These are phyloP conservation scores for Hemistola chrysoprasaria DNA, from an alignment of 2,888 invertebrate genomes.

Conservation along the genomic window DNA sequence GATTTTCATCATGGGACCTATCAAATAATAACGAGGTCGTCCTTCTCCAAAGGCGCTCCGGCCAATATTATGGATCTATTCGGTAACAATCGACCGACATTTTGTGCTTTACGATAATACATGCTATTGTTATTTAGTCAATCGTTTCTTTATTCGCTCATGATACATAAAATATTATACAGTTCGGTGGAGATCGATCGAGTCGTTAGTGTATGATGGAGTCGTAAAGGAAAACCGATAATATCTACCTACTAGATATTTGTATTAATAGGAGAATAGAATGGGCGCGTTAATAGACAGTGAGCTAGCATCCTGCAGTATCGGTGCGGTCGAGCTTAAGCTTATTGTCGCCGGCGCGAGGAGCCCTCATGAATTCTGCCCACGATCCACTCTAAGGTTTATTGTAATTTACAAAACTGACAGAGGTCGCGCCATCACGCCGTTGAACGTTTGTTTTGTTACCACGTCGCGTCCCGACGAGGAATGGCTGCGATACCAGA, in stretches of 20 bases:
- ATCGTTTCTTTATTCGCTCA: conserved; percentile 51
- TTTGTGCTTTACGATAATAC: conserved; percentile 68
- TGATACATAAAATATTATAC: conserved; percentile 39
- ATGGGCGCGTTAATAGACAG: conserved; percentile 57
- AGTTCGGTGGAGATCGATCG: conserved; percentile 33
- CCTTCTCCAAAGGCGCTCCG: conserved; percentile 56
- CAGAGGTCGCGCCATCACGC: conserved; percentile 67
- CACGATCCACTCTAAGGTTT: conserved; percentile 74
- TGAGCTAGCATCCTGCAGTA: conserved; percentile 56
- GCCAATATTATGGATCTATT: conserved; percentile 67
- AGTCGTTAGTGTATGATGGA: conserved; percentile 28
- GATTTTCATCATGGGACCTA: conserved; percentile 76
- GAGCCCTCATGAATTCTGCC: conserved; percentile 67
- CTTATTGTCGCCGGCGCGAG: conserved; percentile 64
- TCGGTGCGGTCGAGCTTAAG: conserved; percentile 51
- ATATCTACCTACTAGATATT: conserved; percentile 45
- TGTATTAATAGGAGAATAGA: conserved; percentile 17
- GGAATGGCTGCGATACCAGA: conserved; percentile 37
- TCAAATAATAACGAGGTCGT: conserved; percentile 77
- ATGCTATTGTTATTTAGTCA: conserved; percentile 56
- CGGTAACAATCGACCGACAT: conserved; percentile 60
- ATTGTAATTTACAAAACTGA: conserved; percentile 80
- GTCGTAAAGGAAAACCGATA: conserved; percentile 32
- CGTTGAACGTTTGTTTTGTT: conserved; percentile 62
- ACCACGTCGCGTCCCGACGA: conserved; percentile 41